Conservation (phyloP, 2,797 vertebrate species). For the Arrhamphus sclerolepis region DNA sequence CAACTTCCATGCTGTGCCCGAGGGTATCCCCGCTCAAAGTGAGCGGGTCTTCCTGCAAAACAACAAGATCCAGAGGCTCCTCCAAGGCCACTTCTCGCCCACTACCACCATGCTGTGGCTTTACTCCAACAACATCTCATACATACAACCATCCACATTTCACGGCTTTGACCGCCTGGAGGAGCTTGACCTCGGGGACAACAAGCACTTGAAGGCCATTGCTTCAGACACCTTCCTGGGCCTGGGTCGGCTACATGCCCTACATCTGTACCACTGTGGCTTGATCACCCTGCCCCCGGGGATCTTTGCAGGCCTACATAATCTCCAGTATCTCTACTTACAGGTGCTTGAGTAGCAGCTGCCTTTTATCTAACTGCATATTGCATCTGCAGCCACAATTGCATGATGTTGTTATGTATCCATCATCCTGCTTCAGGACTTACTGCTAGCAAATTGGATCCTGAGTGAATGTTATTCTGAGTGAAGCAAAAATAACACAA, state of each 20-base stretch:
- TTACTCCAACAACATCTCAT: constrained; percentile 98
- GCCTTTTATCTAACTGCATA: constrained; percentile 49
- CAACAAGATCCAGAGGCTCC: constrained; percentile 93
- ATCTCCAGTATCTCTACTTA: constrained; percentile 96
- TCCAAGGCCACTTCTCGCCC: constrained; percentile 92
- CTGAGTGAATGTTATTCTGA: constrained; percentile 56
- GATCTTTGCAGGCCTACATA: constrained; percentile 90
- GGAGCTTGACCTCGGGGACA: constrained; percentile 96
- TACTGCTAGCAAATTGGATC: constrained; percentile 42
- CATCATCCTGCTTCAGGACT: constrained; percentile 55
- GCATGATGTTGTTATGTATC: constrained; percentile 58
- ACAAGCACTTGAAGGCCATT: constrained; percentile 88
- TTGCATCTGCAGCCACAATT: constrained; percentile 55
- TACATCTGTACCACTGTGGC: constrained; percentile 96
- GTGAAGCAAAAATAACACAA: constrained; percentile 41
- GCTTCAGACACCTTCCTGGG: constrained; percentile 93
- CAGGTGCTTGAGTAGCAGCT: constrained; percentile 78
- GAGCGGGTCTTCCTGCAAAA: constrained; percentile 97
- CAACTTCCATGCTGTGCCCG: constrained; percentile 91
- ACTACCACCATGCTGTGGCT: constrained; percentile 95
- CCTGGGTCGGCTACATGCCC: constrained; percentile 90
- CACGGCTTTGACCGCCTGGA: constrained; percentile 92
- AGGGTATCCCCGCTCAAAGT: constrained; percentile 93
- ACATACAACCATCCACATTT: constrained; percentile 93
- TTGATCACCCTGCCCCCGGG: constrained; percentile 88